Percentiles rank a stretch among this genome's conserved stretches.
These are phyloP conservation scores for Carassius gibelio DNA, from an alignment of 2,113 vertebrate genomes.

Conservation along the genomic window DNA sequence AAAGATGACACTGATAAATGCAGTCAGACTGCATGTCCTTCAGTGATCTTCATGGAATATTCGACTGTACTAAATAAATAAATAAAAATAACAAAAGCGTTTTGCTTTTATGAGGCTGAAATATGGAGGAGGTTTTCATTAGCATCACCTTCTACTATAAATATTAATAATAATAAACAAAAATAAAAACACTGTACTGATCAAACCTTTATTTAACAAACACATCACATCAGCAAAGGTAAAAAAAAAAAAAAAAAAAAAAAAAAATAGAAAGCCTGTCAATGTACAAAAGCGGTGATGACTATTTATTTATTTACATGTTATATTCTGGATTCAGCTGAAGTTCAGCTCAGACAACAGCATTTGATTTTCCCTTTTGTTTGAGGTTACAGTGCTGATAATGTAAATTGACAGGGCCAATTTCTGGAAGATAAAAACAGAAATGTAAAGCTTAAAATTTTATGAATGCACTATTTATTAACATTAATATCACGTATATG, in stretches of 20 bases:
- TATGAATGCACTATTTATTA: no score
- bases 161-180: not conserved
- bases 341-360: no score
- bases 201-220: not conserved
- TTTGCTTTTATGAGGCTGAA: constrained; percentile 5
- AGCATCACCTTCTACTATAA: not conserved
- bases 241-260: not conserved
- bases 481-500: no score
- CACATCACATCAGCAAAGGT: not conserved
- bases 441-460: no score
- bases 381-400: no score
- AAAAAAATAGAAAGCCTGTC: not conserved
- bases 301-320: no score
- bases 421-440: no score
- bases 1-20: not conserved
- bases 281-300: not conserved
- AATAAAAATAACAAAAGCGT: not conserved
- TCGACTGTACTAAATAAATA: not conserved
- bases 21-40: constrained; percentile 17
- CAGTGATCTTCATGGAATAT: not conserved
- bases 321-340: no score
- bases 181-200: not conserved
- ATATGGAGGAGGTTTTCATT: constrained; percentile 14
- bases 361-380: no score
- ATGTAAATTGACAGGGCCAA: no score